Evolutionary conservation across 1,140 invertebrate genomes (phyloP).

Genomic region (Mya arenaria): DNA sequence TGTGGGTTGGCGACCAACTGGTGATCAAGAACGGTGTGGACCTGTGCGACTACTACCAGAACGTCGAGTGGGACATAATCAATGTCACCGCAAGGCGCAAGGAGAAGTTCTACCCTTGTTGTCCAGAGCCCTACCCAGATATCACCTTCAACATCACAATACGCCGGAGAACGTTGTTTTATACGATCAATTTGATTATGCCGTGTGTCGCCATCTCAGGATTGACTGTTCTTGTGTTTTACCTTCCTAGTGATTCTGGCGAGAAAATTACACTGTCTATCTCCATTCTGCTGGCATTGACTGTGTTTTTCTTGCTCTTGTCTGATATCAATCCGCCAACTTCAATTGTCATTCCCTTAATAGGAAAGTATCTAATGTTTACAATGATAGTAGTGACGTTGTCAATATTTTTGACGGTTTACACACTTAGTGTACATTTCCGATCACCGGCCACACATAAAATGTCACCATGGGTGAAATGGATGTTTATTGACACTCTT

Average conservation of each 20-base stretch:
- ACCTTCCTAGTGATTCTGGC: constrained; percentile 97
- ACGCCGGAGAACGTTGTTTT: constrained; percentile 83
- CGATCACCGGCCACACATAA: constrained; percentile 72
- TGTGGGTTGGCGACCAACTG: background rate
- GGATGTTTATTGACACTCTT: constrained; percentile 70
- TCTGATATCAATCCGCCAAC: constrained; percentile 99
- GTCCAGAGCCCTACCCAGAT: constrained; percentile 94
- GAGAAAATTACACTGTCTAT: constrained; percentile 99
- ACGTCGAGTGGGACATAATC: constrained; percentile 99
- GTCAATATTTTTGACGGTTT: constrained; percentile 77
- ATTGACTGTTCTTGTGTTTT: constrained; percentile 98
- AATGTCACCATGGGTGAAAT: constrained; percentile 74
- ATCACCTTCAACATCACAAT: constrained; percentile 99
- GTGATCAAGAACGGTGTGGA: constrained; percentile 76
- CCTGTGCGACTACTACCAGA: constrained; percentile 82
- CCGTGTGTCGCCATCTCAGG: constrained; percentile 87
- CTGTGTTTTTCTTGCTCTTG: constrained; percentile 99
- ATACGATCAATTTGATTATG: constrained; percentile 80
- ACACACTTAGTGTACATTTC: constrained; percentile 75
- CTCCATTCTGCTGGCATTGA: constrained; percentile 98
- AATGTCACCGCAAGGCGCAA: constrained; percentile 78
- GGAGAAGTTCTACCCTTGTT: constrained; percentile 88
- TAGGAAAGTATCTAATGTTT: constrained; percentile 78
- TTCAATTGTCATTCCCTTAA: constrained; percentile 94
- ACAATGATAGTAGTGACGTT: constrained; percentile 78